These are phyloP conservation scores for Paedocypris micromegethes DNA, from an alignment of 2,797 vertebrate genomes.

Conservation along the genomic window DNA sequence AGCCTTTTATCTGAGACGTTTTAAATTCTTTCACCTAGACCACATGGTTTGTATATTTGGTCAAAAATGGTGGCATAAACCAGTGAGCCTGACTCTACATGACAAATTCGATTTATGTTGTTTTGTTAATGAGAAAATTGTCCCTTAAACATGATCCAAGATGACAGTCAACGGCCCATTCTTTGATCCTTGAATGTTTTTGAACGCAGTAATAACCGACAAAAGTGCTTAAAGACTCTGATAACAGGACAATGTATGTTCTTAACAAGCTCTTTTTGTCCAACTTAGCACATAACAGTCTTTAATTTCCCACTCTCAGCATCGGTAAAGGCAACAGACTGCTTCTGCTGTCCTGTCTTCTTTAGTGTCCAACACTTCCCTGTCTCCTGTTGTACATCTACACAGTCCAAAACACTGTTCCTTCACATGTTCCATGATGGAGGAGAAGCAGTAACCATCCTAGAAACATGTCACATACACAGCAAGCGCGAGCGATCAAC, in stretches of 20 bases:
- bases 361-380: not conserved
- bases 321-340: constrained; percentile 25
- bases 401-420: constrained; percentile 23
- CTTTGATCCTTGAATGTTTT: not conserved
- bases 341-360: constrained; percentile 7
- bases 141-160: too few species aligned
- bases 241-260: constrained; percentile 12
- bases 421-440: constrained; percentile 28
- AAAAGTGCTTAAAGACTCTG: not conserved
- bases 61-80: too few species aligned
- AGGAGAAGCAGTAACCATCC: constrained; percentile 32
- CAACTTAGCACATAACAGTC: constrained; percentile 30
- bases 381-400: constrained; percentile 24
- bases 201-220: too few species aligned
- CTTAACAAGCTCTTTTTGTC: not conserved
- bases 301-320: constrained; percentile 27
- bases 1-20: too few species aligned
- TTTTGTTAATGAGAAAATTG: too few species aligned
- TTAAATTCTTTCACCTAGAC: too few species aligned
- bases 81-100: too few species aligned
- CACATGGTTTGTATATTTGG: too few species aligned
- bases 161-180: not conserved
- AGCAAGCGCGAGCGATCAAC: constrained; percentile 77
- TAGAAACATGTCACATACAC: constrained; percentile 79
- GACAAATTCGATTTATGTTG: too few species aligned